Conservation (phyloP, 2,797 vertebrate species). For the Columba guinea region DNA sequence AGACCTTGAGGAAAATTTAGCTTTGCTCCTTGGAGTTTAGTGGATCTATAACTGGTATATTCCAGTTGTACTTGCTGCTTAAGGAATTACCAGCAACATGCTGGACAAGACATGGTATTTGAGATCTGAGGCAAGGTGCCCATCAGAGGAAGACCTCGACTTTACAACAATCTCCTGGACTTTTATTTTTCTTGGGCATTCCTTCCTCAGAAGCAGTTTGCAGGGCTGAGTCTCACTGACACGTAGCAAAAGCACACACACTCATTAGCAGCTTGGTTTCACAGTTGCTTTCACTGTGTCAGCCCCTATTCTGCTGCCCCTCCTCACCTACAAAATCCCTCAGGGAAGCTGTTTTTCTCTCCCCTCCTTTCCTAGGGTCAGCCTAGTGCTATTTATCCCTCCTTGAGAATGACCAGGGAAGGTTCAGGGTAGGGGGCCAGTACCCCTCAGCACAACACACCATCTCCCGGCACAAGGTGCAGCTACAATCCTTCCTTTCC, state of each 20-base stretch:
- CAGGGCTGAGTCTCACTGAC: not conserved
- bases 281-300: not conserved
- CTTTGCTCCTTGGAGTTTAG: not conserved
- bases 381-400: not conserved
- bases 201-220: not conserved
- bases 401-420: not conserved
- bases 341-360: not conserved
- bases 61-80: not conserved
- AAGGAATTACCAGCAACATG: not conserved
- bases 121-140: not conserved
- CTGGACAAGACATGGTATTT: not conserved
- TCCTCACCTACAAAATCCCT: not conserved
- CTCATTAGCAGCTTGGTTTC: not conserved
- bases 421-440: rapidly evolving
- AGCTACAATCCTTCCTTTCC: not conserved
- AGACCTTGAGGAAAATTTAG: not conserved
- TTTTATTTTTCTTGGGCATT: not conserved
- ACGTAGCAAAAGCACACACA: rapidly evolving
- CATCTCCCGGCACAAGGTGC: not conserved
- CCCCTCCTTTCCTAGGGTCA: not conserved
- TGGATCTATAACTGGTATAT: not conserved
- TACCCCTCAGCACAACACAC: rapidly evolving
- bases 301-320: not conserved
- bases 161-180: not conserved
- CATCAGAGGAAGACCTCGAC: not conserved